Evolutionary conservation across 1,140 invertebrate genomes (phyloP), one percentile per base, ranked within the genome.

Genomic region (Elysia chlorotica): DNA sequence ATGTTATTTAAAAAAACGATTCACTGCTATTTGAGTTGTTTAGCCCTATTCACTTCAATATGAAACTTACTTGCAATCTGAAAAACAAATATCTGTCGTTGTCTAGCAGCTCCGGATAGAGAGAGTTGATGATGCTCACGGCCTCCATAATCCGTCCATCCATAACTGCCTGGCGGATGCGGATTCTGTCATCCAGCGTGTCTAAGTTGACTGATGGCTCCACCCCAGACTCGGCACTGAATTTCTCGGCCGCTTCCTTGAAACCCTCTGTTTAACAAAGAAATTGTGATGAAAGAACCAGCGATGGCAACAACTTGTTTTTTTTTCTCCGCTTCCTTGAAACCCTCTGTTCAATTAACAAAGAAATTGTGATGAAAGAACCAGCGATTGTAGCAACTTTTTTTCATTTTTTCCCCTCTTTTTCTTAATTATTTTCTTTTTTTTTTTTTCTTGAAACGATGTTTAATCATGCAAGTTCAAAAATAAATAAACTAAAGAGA

Each of bases 191-290:
- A 83, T 98, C 96, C 72, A 99, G 86, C 0, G 94, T 94, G 82
- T 93, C 94, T 36, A 97, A 89, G 76, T 99, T 94, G 21, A 97
- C 92, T 2, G 92, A 91, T 10, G 95, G 94, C 59, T 92, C 92
- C 0, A 98, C 90, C 14, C 96, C 96, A 17, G 96, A 96, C 87
- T 99, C 97, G 81, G 94, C 91, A 86, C 96, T 93, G 87, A 99
- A 99, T 87, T 97, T 98, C 82, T 99, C 94, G 0, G 97, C 97
- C 31, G 97, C 97, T 88, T 99, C 97, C 88, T 99, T 98, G 81
- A 98, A 98, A 10, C 96, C 96, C 86, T 98, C 96, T 97, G 84
- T 4, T 90, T 88, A 66, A n/a, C n/a, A n/a, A n/a, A n/a, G n/a
- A n/a, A n/a, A n/a, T n/a, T n/a, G n/a, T n/a, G n/a, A n/a, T n/a